Percentiles rank a stretch among this genome's conserved stretches.
phyloP scores from a whole-genome alignment of 1,140 invertebrate species.

The Zaprionus lachaisei region DNA sequence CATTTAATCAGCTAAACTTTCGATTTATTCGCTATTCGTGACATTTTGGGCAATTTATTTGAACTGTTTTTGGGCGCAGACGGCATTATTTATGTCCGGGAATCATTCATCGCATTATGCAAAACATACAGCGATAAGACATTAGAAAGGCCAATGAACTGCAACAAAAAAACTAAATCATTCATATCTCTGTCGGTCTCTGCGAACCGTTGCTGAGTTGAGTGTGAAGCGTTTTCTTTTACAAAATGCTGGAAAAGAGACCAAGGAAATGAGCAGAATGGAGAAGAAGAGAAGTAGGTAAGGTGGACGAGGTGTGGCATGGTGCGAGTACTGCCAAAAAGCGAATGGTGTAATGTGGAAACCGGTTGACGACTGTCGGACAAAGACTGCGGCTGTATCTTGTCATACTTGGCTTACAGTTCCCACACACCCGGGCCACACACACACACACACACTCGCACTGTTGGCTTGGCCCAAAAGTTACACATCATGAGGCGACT shows the following conservation, averaged over 20 bases:
- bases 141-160: slow-evolving; percentile 74
- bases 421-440: slow-evolving; percentile 37
- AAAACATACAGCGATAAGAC: slow-evolving; percentile 62
- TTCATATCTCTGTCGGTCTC: slow-evolving; percentile 52
- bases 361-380: slow-evolving; percentile 62
- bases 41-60: slow-evolving; percentile 31
- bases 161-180: slow-evolving; percentile 67
- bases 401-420: slow-evolving; percentile 52
- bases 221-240: slow-evolving; percentile 26
- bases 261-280: neutral
- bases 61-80: neutral
- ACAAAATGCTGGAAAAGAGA: slow-evolving; percentile 1
- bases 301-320: neutral
- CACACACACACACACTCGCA: neutral
- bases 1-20: slow-evolving; percentile 26
- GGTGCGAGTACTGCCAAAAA: slow-evolving; percentile 62
- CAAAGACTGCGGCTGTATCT: slow-evolving; percentile 33
- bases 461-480: slow-evolving; percentile 59
- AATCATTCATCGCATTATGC: slow-evolving; percentile 74
- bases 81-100: slow-evolving; percentile 57
- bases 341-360: slow-evolving; percentile 61
- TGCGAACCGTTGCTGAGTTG: neutral
- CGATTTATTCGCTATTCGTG: slow-evolving; percentile 39
- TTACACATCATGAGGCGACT: slow-evolving; percentile 50
- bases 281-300: neutral